Evolutionary conservation across 2,888 invertebrate species (phyloP), one percentile per base, ranked within the genome.

Genomic region (Thereva nobilitata): DNA sequence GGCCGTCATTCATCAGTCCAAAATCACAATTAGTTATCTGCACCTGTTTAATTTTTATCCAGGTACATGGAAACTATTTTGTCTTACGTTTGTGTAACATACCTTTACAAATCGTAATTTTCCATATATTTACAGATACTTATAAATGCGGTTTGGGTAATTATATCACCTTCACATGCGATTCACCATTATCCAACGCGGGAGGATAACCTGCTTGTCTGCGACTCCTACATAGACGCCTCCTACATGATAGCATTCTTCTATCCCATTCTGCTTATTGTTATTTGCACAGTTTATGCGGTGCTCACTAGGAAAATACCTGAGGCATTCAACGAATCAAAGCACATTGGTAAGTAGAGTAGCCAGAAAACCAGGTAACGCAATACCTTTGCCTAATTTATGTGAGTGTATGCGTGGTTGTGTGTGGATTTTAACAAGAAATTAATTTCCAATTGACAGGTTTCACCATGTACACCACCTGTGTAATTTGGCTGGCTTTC

Each of bases 381-480:
- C 56, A 50, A n/a, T 44, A 10, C 37, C 59, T 40, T 50, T 41
- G 4, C 35, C 44, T 9, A 9, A 54, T 23, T 10, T 44, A 40
- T 8, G n/a, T 40, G 38, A 8, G 34, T 45, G 12, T 7, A 2
- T 37, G n/a, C n/a, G n/a, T n/a, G n/a, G n/a, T 41, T 41, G 6
- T 41, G 41, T 41, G 41, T 41, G 41, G 9, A 41, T 9, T 8
- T 41, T 8, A 9, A 42, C 42, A 8, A 42, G 7, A 42, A 42
- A 42, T 42, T 8, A 41, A 41, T 42, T 42, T 23, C 23, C 23
- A 23, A 23, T 23, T 23, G 44, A 6, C 82, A 92, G 92, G 93
- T 67, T 98, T 99, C 82, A 97, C 97, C 35, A 98, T 99, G 98
- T 99, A 96, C 83, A 97, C 97, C 50, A 97, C 97, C 38, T 95